Base-by-base conservation (phyloP, 2,888 invertebrate species). In the Agrochola lota region DNA sequence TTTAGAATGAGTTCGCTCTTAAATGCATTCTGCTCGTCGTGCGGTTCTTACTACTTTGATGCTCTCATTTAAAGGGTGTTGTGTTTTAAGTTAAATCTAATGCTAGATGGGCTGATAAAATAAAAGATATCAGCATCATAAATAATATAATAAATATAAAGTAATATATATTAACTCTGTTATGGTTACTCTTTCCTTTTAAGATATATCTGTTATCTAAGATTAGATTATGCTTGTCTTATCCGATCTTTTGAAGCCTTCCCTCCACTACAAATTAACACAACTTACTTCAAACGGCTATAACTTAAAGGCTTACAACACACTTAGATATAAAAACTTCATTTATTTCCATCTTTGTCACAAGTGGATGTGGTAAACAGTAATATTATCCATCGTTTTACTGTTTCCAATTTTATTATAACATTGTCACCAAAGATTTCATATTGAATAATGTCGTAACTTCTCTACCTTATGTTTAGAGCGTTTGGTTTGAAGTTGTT, bases 361-460 rank as follows among this genome's bases (percentile, higher is more conserved):
- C 67, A 26, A 77, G 67, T 63, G 26, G n/a, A 71, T 73, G 71
- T 57, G 30, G 74, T 74, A 71, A 77, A 73, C n/a, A 78, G 85
- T 60, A 69, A 86, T 79, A 85, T 78, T 77, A 77, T 73, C 72
- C 52, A 70, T 60, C 2, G 67, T 67, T 86, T 83, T 87, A 86
- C 77, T 78, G 77, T 77, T 82, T 87, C 30, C 86, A 87, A 87
- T 85, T 83, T 60, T 17, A 77, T 77, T 75, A 59, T 71, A 83
- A 87, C 83, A 78, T 77, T 78, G 78, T 87, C 78, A 80, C 60
- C 30, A 66, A 67, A 64, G 76, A 63, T 79, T 70, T 79, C 71
- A 40, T 70, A 70, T 78, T 77, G 75, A 88, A 83, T 82, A 35
- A 77, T 76, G 67, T 87, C 88, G 80, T 87, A 78, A 85, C 83